Conservation (phyloP, 2,113 vertebrate genomes). For the Pelvicachromis taeniatus region DNA sequence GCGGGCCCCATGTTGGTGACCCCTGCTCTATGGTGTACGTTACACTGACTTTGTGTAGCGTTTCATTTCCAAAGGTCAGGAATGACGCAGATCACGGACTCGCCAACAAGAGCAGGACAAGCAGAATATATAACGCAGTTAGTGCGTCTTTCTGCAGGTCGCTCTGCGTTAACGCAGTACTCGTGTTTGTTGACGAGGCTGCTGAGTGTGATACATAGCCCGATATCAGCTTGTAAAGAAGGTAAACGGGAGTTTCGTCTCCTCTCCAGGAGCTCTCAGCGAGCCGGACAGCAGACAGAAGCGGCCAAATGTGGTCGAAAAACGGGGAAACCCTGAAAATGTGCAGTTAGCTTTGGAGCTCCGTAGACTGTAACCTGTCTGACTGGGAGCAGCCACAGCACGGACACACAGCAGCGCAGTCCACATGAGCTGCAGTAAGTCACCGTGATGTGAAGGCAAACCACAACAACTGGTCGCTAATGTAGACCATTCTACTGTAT, state of each 20-base stretch:
- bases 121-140: no score
- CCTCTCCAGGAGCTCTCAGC: background rate
- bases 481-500: background rate
- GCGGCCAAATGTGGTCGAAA: background rate
- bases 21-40: no score
- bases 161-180: background rate
- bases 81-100: no score
- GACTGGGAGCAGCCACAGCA: background rate
- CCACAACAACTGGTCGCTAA: background rate
- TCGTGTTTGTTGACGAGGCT: fast-evolving
- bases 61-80: no score
- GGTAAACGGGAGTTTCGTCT: fast-evolving
- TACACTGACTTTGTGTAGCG: no score
- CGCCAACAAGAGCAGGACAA: no score
- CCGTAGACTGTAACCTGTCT: fast-evolving
- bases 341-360: background rate
- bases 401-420: background rate
- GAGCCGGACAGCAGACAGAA: background rate
- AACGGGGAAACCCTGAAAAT: background rate
- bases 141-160: background rate
- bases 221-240: background rate
- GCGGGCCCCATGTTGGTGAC: no score
- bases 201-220: background rate
- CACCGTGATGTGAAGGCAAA: background rate
- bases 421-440: background rate